Base-by-base conservation (phyloP, 2,113 vertebrate species). In the Eonycteris spelaea region DNA sequence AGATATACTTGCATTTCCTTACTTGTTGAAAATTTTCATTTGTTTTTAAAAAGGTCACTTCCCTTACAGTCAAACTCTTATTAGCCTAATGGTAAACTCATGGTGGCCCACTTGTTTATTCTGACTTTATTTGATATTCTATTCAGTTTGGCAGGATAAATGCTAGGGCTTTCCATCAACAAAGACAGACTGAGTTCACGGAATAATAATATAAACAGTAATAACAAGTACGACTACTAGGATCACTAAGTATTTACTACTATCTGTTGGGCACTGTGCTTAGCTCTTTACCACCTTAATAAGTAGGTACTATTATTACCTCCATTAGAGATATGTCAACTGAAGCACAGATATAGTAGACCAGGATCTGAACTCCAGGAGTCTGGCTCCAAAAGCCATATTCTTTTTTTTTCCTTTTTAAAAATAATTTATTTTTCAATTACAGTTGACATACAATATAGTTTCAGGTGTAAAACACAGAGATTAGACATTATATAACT, bases 121-220 rank as follows among this genome's bases (percentile, higher is more conserved):
- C 28, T 95, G 85, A 95, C 40, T 73, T 92, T 40, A 16, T n/a
- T 40, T 90, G 48, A 93, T 63, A 90, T 86, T 91, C 87, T 75
- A 78, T 48, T 86, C 40, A 80, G n/a, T 86, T 67, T 94, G 91
- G 55, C 73, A 74, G 33, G 40, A 96, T 80, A 65, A 86, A 63
- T 68, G 40, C 55, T n/a, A 74, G 7, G 24, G n/a, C 12, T 86
- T 90, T 55, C 43, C 35, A 93, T 75, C 5, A 86, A 48, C 33
- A 70, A 90, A 86, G 51, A 70, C 59, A 80, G 82, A 94, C 0
- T 63, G 51, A 86, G 26, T 90, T 67, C 88, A 82, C 30, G 21
- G 14, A 96, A 90, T 45, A 78, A 88, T 57, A 88, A 55, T 51
- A 57, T 63, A 12, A 89, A 71, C 48, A 51, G 48, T 78, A 88